phyloP scores from a whole-genome alignment of 1,140 invertebrate species.

The Maniola jurtina region DNA sequence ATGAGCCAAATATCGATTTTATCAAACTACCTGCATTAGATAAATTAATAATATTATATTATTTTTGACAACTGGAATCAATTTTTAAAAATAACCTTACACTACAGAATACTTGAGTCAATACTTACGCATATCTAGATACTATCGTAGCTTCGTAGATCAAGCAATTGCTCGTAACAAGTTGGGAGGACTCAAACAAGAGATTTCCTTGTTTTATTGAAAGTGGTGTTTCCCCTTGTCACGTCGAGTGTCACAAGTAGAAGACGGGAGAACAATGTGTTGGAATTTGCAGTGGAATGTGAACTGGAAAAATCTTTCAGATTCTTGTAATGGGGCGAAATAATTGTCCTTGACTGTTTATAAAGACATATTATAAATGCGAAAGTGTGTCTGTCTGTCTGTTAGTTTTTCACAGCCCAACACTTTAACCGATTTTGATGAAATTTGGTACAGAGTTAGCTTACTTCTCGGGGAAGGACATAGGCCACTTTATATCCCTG shows the following conservation, averaged over 20 bases:
- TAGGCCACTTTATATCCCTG: no score
- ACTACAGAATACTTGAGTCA: neutral
- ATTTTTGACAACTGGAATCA: no score
- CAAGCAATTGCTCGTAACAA: conserved; percentile 45
- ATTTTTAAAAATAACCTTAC: no score
- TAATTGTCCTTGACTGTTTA: neutral
- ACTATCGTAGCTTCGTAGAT: conserved; percentile 17
- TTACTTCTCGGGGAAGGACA: no score
- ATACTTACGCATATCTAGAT: conserved; percentile 27
- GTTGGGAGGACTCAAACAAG: conserved; percentile 59
- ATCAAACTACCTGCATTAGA: no score
- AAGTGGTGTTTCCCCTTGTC: conserved; percentile 63
- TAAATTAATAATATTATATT: no score
- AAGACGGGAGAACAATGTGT: conserved; percentile 49
- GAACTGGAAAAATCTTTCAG: neutral
- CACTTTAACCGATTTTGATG: no score
- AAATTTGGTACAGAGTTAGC: no score
- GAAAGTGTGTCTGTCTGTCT: no score
- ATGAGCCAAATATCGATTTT: no score
- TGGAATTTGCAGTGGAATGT: conserved; percentile 35
- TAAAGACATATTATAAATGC: neutral
- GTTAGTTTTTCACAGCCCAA: no score
- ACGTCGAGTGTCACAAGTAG: conserved; percentile 46
- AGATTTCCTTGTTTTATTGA: conserved; percentile 68
- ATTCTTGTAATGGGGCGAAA: neutral